Evolutionary conservation across 2,888 invertebrate species (phyloP), one percentile per base, ranked within the genome.

Genomic region (Tryphoninae sp.): DNA sequence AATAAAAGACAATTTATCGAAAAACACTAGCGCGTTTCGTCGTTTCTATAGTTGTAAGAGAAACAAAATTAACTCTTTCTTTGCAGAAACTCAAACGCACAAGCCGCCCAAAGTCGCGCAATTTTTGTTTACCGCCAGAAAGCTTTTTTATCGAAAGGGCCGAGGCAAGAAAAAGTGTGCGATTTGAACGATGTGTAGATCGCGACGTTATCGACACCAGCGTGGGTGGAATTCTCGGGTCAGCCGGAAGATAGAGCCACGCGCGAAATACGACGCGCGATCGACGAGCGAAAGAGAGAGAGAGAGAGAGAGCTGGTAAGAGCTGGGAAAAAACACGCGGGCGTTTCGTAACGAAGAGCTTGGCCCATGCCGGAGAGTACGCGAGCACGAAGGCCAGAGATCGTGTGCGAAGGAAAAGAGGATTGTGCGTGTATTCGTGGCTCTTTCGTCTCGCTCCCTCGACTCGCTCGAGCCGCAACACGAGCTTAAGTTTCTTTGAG

Each of bases 171-270:
- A 77, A 45, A 74, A 68, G 45, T 67, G 23, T 61, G 13, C 22
- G 49, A 26, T 19, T 26, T 51, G 45, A 4, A 16, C 42, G 53
- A 53, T 45, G 40, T 19, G 68, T 11, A 84, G 87, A 68, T 83
- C 68, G 69, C 87, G 83, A 84, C 82, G 49, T 89, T 89, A 89
- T 87, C 89, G 89, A 86, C 89, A 65, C 58, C 83, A 81, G 85
- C 86, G 86, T 86, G 89, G 84, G 84, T 71, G 80, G 75, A 81
- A 83, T 78, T 77, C 86, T 83, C 77, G 80, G 76, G 86, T 83
- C 78, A 86, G 86, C 89, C 89, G 83, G 72, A 87, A 90, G 89
- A 89, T 89, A 87, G 89, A 89, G 89, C 89, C 89, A 90, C 89
- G 81, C 68, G 85, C 84, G 84, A 61, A 72, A 74, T 67, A 75